Evolutionary conservation across 2,113 vertebrate genomes (phyloP).

Genomic region (Oryzias woworae): DNA sequence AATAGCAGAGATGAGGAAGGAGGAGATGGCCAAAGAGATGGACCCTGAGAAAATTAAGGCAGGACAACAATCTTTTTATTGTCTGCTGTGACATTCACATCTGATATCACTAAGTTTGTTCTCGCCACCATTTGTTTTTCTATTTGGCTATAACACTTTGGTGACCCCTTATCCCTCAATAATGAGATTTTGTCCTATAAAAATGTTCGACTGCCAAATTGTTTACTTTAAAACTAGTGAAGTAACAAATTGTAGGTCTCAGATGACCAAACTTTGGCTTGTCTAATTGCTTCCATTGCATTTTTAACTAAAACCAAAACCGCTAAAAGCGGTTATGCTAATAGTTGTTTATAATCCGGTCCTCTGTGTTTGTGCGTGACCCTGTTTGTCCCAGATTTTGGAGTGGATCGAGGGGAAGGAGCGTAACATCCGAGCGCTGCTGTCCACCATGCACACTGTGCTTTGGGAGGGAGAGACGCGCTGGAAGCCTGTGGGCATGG

Average conservation of each 20-base stretch:
- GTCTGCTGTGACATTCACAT: background rate
- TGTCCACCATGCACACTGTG: constrained; percentile 98
- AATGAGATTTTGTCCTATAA: too few relatives aligned
- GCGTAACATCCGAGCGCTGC: constrained; percentile 93
- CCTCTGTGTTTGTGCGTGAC: constrained; percentile 2
- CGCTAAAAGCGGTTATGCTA: constrained; percentile 20
- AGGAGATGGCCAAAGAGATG: constrained; percentile 99
- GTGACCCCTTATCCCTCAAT: background rate
- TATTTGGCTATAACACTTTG: constrained; percentile 7
- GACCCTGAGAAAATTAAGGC: constrained; percentile 98
- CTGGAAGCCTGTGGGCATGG: constrained; percentile 97
- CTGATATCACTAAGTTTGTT: background rate
- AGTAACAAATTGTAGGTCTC: constrained; percentile 13
- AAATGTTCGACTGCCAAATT: constrained; percentile 9
- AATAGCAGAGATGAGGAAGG: constrained; percentile 99
- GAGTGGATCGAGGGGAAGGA: constrained; percentile 99
- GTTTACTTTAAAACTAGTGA: constrained; percentile 23
- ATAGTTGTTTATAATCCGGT: constrained; percentile 26
- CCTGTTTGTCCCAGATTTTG: constrained; percentile 81
- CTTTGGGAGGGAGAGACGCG: constrained; percentile 96
- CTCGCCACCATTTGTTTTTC: constrained; percentile 1
- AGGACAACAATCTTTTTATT: constrained; percentile 11
- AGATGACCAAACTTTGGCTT: constrained; percentile 27
- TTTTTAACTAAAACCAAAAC: constrained; percentile 26
- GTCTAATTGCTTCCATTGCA: constrained; percentile 25